phyloP scores from a whole-genome alignment of 2,888 invertebrate genomes.

The Yponomeuta cagnagella region DNA sequence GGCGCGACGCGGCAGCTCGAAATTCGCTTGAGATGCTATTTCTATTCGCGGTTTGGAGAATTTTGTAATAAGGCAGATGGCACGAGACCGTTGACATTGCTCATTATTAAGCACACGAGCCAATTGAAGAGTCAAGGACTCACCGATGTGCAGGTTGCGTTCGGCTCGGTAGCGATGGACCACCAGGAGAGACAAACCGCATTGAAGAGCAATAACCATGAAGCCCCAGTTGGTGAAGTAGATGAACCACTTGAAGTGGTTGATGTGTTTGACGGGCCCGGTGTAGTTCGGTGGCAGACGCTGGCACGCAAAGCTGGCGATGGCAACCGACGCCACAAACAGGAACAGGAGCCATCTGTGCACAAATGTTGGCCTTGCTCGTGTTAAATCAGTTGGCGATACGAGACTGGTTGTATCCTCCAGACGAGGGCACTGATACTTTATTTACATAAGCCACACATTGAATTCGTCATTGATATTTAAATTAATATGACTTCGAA shows the following conservation, averaged over 20 bases:
- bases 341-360: slow-evolving; percentile 75
- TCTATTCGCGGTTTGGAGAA: slow-evolving; percentile 32
- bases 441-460: too few relatives aligned
- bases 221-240: slow-evolving; percentile 86
- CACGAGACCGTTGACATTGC: slow-evolving; percentile 46
- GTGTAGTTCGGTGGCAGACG: slow-evolving; percentile 50
- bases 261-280: slow-evolving; percentile 51
- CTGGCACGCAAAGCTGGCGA: slow-evolving; percentile 63
- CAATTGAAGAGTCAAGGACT: slow-evolving; percentile 28
- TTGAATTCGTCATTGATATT: too few relatives aligned
- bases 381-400: too few relatives aligned
- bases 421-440: too few relatives aligned
- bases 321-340: slow-evolving; percentile 57
- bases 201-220: slow-evolving; percentile 73
- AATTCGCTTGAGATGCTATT: slow-evolving; percentile 38
- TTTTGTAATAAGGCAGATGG: slow-evolving; percentile 38
- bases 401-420: too few relatives aligned
- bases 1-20: slow-evolving; percentile 34
- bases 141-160: slow-evolving; percentile 44
- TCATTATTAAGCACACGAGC: background rate
- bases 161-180: slow-evolving; percentile 61
- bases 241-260: slow-evolving; percentile 80
- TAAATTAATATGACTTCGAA: too few relatives aligned
- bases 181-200: slow-evolving; percentile 69
- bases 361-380: slow-evolving; percentile 6